Evolutionary conservation across 2,888 invertebrate genomes (phyloP).

Genomic region (Spisula solida): DNA sequence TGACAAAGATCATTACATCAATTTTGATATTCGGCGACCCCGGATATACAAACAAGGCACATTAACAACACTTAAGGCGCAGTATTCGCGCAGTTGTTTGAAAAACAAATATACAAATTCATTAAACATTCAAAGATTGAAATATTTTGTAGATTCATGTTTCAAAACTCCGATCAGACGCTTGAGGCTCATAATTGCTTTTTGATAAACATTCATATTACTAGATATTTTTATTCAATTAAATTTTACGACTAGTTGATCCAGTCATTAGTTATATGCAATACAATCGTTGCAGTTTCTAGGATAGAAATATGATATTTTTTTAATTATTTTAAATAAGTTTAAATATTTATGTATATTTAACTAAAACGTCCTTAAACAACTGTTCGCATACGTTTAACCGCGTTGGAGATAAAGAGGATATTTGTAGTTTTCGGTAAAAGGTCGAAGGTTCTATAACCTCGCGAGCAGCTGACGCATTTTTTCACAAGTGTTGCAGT

Average conservation of each 20-base stretch:
- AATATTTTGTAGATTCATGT: background rate
- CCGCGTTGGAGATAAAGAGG: no score
- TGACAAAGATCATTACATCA: background rate
- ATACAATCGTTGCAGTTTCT: background rate
- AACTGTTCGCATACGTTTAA: no score
- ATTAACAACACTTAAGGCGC: background rate
- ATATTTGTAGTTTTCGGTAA: no score
- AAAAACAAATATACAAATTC: background rate
- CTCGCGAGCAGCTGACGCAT: no score
- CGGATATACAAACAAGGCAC: background rate
- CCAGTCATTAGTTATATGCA: background rate
- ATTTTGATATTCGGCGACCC: background rate
- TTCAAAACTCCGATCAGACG: background rate
- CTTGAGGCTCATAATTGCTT: background rate
- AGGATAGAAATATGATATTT: background rate
- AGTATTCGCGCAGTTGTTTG: background rate
- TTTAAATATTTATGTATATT: no score
- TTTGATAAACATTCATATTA: conserved; percentile 1
- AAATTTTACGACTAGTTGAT: background rate
- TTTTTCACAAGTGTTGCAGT: no score
- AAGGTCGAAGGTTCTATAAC: no score
- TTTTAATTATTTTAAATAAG: no score
- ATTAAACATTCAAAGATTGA: background rate
- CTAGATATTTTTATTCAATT: conserved; percentile 8
- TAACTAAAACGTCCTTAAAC: no score